A percentile compares a stretch with the other conserved stretches of the same genome.
phyloP scores from a whole-genome alignment of 37 sponge, comb jelly and placozoan species.

The Aplysina aerophoba region DNA sequence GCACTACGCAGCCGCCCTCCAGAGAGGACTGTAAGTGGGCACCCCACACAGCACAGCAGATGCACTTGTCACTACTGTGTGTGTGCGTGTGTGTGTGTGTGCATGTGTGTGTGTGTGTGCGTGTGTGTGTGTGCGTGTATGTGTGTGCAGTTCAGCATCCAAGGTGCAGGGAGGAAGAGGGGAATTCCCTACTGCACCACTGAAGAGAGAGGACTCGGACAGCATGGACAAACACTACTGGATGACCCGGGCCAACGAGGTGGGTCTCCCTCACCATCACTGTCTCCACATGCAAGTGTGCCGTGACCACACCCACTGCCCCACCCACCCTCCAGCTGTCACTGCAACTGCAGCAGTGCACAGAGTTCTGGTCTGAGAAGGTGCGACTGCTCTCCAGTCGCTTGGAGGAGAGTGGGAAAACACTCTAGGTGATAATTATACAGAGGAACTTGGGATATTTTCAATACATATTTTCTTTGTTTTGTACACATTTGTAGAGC shows the following conservation, averaged over 20 bases:
- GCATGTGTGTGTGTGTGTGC: not conserved
- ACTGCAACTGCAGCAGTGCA: slow-evolving; percentile 21
- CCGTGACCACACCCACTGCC: too few species aligned
- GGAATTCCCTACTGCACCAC: not conserved
- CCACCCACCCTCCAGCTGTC: slow-evolving; percentile 15
- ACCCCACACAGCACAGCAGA: not conserved
- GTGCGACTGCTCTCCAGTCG: slow-evolving; percentile 12
- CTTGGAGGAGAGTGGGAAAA: slow-evolving; percentile 13
- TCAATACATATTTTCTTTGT: not conserved
- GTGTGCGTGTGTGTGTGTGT: not conserved
- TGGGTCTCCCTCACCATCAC: not conserved
- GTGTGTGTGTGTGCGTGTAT: too few species aligned
- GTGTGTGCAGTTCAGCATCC: not conserved
- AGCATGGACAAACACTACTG: slow-evolving; percentile 22
- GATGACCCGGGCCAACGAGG: slow-evolving; percentile 29
- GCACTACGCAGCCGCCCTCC: slow-evolving; percentile 4
- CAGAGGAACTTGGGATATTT: not conserved
- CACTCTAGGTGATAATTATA: not conserved
- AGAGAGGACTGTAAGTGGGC: slow-evolving; percentile 14
- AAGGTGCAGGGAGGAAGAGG: not conserved
- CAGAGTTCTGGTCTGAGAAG: slow-evolving; percentile 30
- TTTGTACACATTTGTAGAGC: not conserved
- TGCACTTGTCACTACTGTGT: not conserved
- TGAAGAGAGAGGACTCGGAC: not conserved
- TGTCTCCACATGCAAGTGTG: not conserved